Evolutionary conservation across 2,113 vertebrate genomes (phyloP).

Genomic region (Rhabdomys dilectus): DNA sequence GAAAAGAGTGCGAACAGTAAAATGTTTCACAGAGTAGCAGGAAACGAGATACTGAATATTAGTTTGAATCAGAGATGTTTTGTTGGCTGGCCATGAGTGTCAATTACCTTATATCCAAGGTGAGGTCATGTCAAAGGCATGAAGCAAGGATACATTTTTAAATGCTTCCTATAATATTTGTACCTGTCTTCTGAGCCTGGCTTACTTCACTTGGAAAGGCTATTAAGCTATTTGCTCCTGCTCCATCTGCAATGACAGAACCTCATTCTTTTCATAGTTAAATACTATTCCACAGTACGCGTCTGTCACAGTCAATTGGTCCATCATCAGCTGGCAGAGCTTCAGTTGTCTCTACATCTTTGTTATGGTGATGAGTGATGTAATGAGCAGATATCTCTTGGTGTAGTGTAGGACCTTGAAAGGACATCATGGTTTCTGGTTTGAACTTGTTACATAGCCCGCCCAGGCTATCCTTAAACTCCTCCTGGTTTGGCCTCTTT

Average conservation of each 20-base stretch:
- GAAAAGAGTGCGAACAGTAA: not conserved
- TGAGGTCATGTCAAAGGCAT: not conserved
- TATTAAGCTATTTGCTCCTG: not conserved
- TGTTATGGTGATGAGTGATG: not conserved
- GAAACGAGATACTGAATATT: not conserved
- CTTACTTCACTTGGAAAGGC: not conserved
- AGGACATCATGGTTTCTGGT: too few species aligned
- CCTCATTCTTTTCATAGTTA: not conserved
- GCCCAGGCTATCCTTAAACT: not conserved
- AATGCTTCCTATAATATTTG: not conserved
- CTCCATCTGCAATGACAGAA: not conserved
- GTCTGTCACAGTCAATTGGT: not conserved
- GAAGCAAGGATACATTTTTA: too few species aligned
- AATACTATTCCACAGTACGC: not conserved
- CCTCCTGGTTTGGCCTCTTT: not conserved
- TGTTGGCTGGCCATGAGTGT: not conserved
- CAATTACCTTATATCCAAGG: not conserved
- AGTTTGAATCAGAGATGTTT: not conserved
- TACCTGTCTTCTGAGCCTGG: not conserved
- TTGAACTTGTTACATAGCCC: not conserved
- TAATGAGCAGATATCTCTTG: not conserved
- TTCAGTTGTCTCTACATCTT: not conserved
- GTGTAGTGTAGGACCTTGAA: too few species aligned
- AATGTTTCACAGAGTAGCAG: not conserved
- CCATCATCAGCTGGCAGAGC: not conserved